Conservation (phyloP, 2,797 vertebrate genomes). For the Notolabrus celidotus region DNA sequence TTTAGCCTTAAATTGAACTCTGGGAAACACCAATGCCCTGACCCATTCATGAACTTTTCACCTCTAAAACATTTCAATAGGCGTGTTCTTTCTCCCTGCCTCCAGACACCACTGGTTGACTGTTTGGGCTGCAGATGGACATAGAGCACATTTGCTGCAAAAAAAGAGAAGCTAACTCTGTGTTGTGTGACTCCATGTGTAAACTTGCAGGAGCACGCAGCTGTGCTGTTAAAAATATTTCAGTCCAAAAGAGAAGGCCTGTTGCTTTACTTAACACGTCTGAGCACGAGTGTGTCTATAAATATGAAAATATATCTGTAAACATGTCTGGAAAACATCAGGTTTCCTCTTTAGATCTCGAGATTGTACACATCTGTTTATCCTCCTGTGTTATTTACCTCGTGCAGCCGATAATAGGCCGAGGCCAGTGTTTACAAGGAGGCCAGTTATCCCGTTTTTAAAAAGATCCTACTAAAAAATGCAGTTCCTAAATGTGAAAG, state of each 20-base stretch:
- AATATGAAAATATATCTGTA: constrained; percentile 39
- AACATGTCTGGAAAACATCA: constrained; percentile 44
- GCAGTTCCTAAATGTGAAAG: constrained; percentile 3
- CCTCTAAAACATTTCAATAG: constrained; percentile 79
- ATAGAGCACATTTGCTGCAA: constrained; percentile 34
- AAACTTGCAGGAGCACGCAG: constrained; percentile 47
- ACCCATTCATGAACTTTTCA: constrained; percentile 84
- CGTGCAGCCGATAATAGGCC: constrained; percentile 24
- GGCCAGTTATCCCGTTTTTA: constrained; percentile 23
- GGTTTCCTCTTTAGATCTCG: constrained; percentile 36
- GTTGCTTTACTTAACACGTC: constrained; percentile 45
- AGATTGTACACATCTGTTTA: constrained; percentile 46
- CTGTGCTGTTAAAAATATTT: constrained; percentile 33
- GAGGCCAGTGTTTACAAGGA: constrained; percentile 46
- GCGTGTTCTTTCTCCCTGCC: constrained; percentile 63
- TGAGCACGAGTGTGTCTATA: constrained; percentile 17
- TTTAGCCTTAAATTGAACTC: constrained; percentile 82
- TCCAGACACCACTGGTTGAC: constrained; percentile 38
- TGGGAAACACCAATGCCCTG: constrained; percentile 78
- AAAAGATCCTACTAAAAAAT: constrained; percentile 3
- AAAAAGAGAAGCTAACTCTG: constrained; percentile 25
- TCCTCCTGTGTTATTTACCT: constrained; percentile 11
- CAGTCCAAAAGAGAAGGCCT: constrained; percentile 32
- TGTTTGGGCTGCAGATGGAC: constrained; percentile 55
- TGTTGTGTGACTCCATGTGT: constrained; percentile 47